These are phyloP conservation scores for Bryconaethiops microstoma DNA, from an alignment of 2,797 vertebrate genomes.

Conservation along the genomic window DNA sequence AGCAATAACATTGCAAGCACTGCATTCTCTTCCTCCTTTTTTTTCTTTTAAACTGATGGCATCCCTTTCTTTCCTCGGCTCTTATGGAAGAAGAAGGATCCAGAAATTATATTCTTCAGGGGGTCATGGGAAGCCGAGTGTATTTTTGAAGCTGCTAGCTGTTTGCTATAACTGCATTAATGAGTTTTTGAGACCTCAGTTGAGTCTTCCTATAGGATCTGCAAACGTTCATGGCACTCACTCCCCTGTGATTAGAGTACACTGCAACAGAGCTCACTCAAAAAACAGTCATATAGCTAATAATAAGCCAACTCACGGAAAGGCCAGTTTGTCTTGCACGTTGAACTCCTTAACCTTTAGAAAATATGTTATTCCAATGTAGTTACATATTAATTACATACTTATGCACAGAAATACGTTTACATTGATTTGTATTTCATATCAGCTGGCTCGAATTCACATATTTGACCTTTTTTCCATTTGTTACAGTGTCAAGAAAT, in stretches of 20 bases:
- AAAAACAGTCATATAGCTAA: conserved; percentile 13
- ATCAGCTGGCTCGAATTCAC: no score
- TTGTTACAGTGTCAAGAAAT: no score
- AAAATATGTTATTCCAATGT: no score
- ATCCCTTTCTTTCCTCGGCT: conserved; percentile 53
- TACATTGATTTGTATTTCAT: no score
- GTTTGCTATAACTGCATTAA: conserved; percentile 57
- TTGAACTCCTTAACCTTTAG: background rate
- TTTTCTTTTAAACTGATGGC: conserved; percentile 33
- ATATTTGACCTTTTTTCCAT: no score
- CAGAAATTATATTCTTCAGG: conserved; percentile 54
- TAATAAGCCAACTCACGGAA: conserved; percentile 1
- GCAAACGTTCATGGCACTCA: conserved; percentile 36
- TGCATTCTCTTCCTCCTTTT: conserved; percentile 58
- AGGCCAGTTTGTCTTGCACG: background rate
- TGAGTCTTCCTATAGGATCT: conserved; percentile 43
- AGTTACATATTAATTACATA: no score
- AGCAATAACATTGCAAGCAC: conserved; percentile 58
- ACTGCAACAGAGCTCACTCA: conserved; percentile 18
- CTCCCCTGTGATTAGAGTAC: conserved; percentile 23
- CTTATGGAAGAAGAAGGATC: conserved; percentile 45
- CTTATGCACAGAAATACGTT: no score
- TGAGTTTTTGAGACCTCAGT: conserved; percentile 54
- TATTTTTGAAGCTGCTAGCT: conserved; percentile 51
- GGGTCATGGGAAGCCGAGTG: conserved; percentile 41